A percentile compares a stretch with the other conserved stretches of the same genome.
phyloP scores from a whole-genome alignment of 2,797 vertebrate genomes.

The Glossophaga mutica region DNA sequence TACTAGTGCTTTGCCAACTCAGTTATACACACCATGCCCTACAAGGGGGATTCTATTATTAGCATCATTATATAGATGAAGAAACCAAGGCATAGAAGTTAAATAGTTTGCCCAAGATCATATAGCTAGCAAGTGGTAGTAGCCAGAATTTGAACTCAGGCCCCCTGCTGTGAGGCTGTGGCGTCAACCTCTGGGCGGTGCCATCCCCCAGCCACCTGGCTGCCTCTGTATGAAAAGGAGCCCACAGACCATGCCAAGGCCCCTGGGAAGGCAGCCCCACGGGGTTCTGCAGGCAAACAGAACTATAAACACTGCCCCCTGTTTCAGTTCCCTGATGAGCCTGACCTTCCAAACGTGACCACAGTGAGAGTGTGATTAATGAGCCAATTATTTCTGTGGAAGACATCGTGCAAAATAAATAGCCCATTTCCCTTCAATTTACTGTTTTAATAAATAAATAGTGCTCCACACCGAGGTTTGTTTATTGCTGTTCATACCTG shows the following conservation, averaged over 20 bases:
- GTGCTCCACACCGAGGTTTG: background rate
- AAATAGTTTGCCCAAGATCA: background rate
- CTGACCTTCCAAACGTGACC: slow-evolving; percentile 77
- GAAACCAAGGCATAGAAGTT: background rate
- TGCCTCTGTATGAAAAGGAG: background rate
- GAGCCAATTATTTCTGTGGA: slow-evolving; percentile 80
- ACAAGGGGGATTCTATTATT: background rate
- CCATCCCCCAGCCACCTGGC: background rate
- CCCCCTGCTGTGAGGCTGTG: background rate
- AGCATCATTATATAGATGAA: background rate
- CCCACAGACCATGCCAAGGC: background rate
- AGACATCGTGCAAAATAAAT: slow-evolving; percentile 79
- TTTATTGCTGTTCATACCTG: slow-evolving; percentile 74
- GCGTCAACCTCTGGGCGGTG: background rate
- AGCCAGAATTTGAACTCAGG: background rate
- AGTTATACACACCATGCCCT: background rate
- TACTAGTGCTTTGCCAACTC: background rate
- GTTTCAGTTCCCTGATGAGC: slow-evolving; percentile 58
- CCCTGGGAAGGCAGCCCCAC: background rate
- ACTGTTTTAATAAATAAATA: slow-evolving; percentile 79
- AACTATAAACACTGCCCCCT: background rate
- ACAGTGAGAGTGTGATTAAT: slow-evolving; percentile 79
- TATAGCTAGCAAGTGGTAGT: background rate
- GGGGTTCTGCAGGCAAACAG: background rate
- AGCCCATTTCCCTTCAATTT: slow-evolving; percentile 76